Evolutionary conservation across 2,888 invertebrate genomes (phyloP).

Genomic region (Darwinula stevensoni): DNA sequence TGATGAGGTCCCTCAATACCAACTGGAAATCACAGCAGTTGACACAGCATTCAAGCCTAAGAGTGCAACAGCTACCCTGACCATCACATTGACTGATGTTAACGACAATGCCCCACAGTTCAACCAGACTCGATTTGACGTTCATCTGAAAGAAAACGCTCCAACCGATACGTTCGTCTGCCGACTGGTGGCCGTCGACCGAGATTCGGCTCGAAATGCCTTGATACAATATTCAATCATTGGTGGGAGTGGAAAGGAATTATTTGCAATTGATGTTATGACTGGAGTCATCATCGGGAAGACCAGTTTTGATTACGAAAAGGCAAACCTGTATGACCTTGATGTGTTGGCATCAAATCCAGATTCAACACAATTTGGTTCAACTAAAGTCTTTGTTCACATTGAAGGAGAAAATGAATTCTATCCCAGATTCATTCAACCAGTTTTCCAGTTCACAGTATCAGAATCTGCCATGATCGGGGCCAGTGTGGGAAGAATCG

Average conservation of each 20-base stretch:
- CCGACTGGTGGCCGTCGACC: slow-evolving; percentile 43
- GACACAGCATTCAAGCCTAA: slow-evolving; percentile 56
- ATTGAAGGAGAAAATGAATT: slow-evolving; percentile 65
- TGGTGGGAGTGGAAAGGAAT: slow-evolving; percentile 37
- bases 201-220: slow-evolving; percentile 62
- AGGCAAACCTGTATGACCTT: slow-evolving; percentile 36
- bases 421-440: slow-evolving; percentile 57
- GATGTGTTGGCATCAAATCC: slow-evolving; percentile 61
- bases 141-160: slow-evolving; percentile 52
- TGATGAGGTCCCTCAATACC: slow-evolving; percentile 52
- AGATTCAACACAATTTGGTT: slow-evolving; percentile 22
- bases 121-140: slow-evolving; percentile 40
- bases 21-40: slow-evolving; percentile 52
- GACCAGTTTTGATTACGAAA: slow-evolving; percentile 59
- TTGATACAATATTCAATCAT: slow-evolving; percentile 51
- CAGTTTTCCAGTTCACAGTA: slow-evolving; percentile 69
- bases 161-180: slow-evolving; percentile 40
- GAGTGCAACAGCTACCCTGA: slow-evolving; percentile 43
- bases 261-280: slow-evolving; percentile 42
- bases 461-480: slow-evolving; percentile 69
- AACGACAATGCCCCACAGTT: slow-evolving; percentile 77
- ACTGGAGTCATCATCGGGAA: slow-evolving; percentile 45
- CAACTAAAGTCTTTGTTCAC: slow-evolving; percentile 29
- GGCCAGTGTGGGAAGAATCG: slow-evolving; percentile 50
- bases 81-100: slow-evolving; percentile 61